Base-by-base conservation (phyloP, 2,888 invertebrate species). In the Acleris sparsana region DNA sequence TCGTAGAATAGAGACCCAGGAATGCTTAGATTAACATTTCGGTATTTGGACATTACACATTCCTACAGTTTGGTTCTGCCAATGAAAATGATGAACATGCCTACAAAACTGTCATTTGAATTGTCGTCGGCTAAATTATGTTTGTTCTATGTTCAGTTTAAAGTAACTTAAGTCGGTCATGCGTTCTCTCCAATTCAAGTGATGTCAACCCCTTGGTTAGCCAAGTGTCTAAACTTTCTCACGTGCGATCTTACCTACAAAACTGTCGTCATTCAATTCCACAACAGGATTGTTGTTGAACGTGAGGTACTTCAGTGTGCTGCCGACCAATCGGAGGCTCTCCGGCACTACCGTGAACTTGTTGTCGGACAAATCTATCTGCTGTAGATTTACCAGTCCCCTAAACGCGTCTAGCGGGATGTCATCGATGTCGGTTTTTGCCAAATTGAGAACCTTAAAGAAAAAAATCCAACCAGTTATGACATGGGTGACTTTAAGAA, bases 241-340 rank as follows among this genome's bases (percentile, higher is more conserved):
- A 62, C 53, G 43, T 53, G 52, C 22, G 9, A 43, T 75, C 78
- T 86, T 84, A 94, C 94, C 94, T 67, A 93, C 78, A 71, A 96
- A 95, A 69, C 94, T 94, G 71, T 93, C 89, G 70, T 94, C 93
- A 52, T 89, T 92, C 3, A 96, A 84, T 71, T 93, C 93, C 18
- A 90, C 80, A 53, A 96, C 92, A 0, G 93, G 92, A 82, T 96
- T 96, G 67, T 93, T 88, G 70, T 95, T 94, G 73, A 96, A 86
- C 46, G 93, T 94, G 18, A 96, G 86, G 63, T 89, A 92, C 75
- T 93, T 86, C 67, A 96, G 83, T 5, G 93, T 92, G 56, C 81
- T 82, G n/a, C 94, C 93, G 33, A 95, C 80, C 61, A 92, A 76
- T 56, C 86, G 89, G 53, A 95, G 78, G 72, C 93, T 92, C 59